These are phyloP conservation scores for Etheostoma perlongum DNA, from an alignment of 2,797 vertebrate genomes.

Conservation along the genomic window DNA sequence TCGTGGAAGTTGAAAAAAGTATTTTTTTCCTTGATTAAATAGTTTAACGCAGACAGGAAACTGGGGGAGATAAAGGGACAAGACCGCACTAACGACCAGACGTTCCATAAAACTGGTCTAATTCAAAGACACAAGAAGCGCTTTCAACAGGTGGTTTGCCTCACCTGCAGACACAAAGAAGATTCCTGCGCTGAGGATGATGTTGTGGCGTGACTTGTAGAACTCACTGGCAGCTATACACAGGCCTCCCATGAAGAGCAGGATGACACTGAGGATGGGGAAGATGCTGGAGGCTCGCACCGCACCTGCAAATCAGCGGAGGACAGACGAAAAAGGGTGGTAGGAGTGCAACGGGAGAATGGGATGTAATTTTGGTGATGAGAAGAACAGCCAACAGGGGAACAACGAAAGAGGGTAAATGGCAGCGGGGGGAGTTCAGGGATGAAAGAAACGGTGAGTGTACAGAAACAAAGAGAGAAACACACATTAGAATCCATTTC, in stretches of 20 bases:
- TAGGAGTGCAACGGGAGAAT: conserved; percentile 1
- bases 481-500: conserved; percentile 63
- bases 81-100: too few species aligned
- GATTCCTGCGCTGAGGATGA: conserved; percentile 98
- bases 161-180: conserved; percentile 99
- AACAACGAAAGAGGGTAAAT: conserved; percentile 6
- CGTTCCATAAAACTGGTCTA: neutral
- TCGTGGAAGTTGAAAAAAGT: too few species aligned
- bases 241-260: conserved; percentile 99
- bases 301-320: conserved; percentile 86
- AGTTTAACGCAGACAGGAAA: too few species aligned
- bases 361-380: conserved; percentile 33
- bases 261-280: conserved; percentile 98
- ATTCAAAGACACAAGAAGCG: neutral
- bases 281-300: conserved; percentile 98
- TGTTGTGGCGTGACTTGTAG: conserved; percentile 99
- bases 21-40: too few species aligned
- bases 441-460: conserved; percentile 5
- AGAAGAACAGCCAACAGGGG: conserved; percentile 21
- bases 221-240: conserved; percentile 99
- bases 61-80: too few species aligned
- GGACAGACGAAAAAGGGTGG: neutral
- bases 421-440: conserved; percentile 7
- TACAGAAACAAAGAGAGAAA: conserved; percentile 44
- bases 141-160: conserved; percentile 19